A percentile compares a stretch with the other conserved stretches of the same genome.
Evolutionary conservation across 1,140 invertebrate species (phyloP).

Genomic region (Drosophila nikananu): DNA sequence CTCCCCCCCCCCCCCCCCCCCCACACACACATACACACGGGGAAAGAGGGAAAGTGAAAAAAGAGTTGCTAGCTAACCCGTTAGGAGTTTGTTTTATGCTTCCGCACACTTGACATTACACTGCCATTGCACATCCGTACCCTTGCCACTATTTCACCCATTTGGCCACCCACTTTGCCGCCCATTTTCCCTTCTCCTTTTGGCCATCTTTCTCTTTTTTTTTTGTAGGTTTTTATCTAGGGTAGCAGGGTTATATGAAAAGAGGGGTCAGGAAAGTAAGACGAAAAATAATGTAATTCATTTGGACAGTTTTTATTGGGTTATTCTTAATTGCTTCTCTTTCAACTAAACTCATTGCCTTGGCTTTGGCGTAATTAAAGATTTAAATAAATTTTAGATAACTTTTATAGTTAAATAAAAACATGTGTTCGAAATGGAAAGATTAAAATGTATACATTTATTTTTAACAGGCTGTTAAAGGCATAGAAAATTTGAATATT

Average conservation of each 20-base stretch:
- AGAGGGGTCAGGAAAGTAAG: background rate
- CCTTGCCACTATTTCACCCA: constrained; percentile 6
- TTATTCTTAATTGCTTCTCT: constrained; percentile 14
- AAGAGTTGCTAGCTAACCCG: constrained; percentile 66
- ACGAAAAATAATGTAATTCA: constrained; percentile 20
- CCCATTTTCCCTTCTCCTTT: constrained; percentile 8
- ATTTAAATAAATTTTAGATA: background rate
- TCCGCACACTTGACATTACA: constrained; percentile 80
- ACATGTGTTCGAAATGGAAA: background rate
- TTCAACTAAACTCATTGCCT: background rate
- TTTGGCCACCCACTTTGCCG: background rate
- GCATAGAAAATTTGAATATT: too few relatives aligned
- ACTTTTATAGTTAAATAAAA: background rate
- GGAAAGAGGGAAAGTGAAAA: constrained; percentile 35
- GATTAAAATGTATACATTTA: background rate
- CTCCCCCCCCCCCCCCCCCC: too few relatives aligned
- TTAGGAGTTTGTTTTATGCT: constrained; percentile 82
- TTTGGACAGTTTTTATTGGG: background rate
- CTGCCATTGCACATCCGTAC: constrained; percentile 62
- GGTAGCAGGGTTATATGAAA: constrained; percentile 28
- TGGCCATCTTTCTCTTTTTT: background rate
- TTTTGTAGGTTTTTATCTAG: background rate
- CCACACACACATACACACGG: constrained; percentile 4
- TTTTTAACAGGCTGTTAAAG: too few relatives aligned
- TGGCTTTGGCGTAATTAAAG: background rate